These are phyloP conservation scores for Protobothrops flavoviridis DNA, from an alignment of 2,113 vertebrate genomes.

Conservation along the genomic window DNA sequence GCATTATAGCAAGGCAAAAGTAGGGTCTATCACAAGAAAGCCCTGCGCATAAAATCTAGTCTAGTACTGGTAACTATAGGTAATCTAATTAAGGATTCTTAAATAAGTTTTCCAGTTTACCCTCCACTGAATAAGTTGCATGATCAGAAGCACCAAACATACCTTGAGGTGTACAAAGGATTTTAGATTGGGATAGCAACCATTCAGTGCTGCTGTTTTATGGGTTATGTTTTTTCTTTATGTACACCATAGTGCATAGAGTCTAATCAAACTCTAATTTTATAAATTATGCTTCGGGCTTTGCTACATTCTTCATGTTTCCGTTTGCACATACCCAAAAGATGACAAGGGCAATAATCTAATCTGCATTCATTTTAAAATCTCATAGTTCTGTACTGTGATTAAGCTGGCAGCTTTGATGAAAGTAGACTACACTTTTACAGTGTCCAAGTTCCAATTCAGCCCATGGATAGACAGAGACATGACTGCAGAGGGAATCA, in stretches of 20 bases:
- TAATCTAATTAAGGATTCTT: background rate
- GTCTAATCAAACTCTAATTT: background rate
- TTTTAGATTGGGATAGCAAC: background rate
- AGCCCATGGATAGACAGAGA: slow-evolving; percentile 25
- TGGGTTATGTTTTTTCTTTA: background rate
- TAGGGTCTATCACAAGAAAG: background rate
- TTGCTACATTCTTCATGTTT: background rate
- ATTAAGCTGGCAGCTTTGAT: slow-evolving; percentile 24
- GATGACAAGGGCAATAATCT: background rate
- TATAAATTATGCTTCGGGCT: background rate
- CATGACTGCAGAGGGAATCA: background rate
- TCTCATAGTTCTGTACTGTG: slow-evolving; percentile 23
- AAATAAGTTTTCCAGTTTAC: background rate
- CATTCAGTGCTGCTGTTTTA: background rate
- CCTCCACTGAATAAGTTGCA: background rate
- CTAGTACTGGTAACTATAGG: background rate
- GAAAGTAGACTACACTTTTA: slow-evolving; percentile 12
- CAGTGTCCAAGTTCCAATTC: slow-evolving; percentile 43
- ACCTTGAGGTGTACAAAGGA: background rate
- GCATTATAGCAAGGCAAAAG: background rate
- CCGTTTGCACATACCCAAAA: background rate
- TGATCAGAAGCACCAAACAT: background rate
- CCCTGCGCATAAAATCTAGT: background rate
- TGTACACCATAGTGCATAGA: background rate
- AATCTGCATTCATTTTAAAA: background rate